Conservation (phyloP, 2,888 invertebrate genomes). For the Platynereis dumerilii region DNA sequence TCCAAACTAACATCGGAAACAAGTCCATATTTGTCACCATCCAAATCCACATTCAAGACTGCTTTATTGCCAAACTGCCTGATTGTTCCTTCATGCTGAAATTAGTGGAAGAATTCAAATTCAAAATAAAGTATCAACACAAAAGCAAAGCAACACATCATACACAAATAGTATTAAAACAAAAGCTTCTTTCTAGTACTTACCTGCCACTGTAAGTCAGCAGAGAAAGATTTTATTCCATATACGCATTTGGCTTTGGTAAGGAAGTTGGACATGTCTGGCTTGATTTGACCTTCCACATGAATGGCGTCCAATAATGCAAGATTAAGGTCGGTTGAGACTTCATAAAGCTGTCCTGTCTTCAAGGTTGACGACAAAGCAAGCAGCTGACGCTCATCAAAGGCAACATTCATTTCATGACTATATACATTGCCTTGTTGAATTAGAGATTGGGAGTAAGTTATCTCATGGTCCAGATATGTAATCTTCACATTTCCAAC, state of each 20-base stretch:
- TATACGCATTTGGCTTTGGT: slow-evolving; percentile 14
- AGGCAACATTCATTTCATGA: slow-evolving; percentile 24
- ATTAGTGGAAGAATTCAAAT: too few relatives aligned
- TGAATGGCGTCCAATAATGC: slow-evolving; percentile 28
- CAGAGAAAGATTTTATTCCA: background rate
- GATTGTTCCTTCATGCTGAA: too few relatives aligned
- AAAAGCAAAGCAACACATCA: too few relatives aligned
- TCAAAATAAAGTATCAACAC: too few relatives aligned
- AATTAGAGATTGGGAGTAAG: slow-evolving; percentile 16
- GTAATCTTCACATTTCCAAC: slow-evolving; percentile 11
- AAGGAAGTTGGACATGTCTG: slow-evolving; percentile 29
- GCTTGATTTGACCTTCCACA: slow-evolving; percentile 33
- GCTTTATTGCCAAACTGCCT: too few relatives aligned
- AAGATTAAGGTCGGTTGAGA: slow-evolving; percentile 28
- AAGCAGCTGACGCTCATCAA: slow-evolving; percentile 18
- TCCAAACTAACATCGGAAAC: too few relatives aligned
- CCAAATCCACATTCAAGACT: too few relatives aligned
- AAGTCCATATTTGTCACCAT: too few relatives aligned
- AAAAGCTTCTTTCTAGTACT: too few relatives aligned
- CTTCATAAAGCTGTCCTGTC: slow-evolving; percentile 32
- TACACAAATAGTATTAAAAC: too few relatives aligned
- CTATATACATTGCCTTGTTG: slow-evolving; percentile 27
- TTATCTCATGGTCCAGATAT: slow-evolving; percentile 34
- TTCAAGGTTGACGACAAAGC: slow-evolving; percentile 22
- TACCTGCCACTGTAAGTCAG: background rate